Conservation (phyloP, 1,140 invertebrate species). For the Stenopsyche tienmushanensis region DNA sequence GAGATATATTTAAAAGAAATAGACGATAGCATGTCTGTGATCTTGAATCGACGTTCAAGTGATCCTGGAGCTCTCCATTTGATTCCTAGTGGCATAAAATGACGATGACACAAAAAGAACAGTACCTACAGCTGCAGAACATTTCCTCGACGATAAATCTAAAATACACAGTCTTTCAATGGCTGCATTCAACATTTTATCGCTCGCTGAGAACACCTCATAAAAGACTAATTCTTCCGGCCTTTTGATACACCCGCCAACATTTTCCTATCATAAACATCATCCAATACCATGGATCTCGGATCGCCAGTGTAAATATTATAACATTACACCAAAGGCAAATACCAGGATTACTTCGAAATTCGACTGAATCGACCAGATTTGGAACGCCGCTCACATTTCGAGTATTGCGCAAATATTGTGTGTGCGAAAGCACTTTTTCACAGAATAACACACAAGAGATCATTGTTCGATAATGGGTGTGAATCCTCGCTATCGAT, state of each 20-base stretch:
- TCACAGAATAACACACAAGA: constrained; percentile 4
- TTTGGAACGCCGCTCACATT: not conserved
- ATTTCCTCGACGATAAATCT: too few relatives aligned
- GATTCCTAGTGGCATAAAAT: too few relatives aligned
- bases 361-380: too few relatives aligned
- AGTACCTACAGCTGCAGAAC: too few relatives aligned
- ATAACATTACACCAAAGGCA: not conserved
- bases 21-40: too few relatives aligned
- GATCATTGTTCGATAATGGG: constrained; percentile 25
- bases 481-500: constrained; percentile 7
- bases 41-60: too few relatives aligned
- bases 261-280: not conserved
- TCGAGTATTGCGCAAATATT: constrained; percentile 2
- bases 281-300: not conserved
- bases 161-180: too few relatives aligned
- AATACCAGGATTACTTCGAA: not conserved
- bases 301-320: too few relatives aligned
- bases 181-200: not conserved
- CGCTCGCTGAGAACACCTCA: not conserved
- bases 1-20: too few relatives aligned
- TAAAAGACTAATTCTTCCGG: not conserved
- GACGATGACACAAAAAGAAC: too few relatives aligned
- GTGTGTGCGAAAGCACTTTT: not conserved
- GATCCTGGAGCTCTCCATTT: too few relatives aligned
- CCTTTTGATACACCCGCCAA: not conserved